A percentile compares a stretch with the other conserved stretches of the same genome.
Conservation (phyloP, 2,888 invertebrate genomes). For the Nemurella pictetii region DNA sequence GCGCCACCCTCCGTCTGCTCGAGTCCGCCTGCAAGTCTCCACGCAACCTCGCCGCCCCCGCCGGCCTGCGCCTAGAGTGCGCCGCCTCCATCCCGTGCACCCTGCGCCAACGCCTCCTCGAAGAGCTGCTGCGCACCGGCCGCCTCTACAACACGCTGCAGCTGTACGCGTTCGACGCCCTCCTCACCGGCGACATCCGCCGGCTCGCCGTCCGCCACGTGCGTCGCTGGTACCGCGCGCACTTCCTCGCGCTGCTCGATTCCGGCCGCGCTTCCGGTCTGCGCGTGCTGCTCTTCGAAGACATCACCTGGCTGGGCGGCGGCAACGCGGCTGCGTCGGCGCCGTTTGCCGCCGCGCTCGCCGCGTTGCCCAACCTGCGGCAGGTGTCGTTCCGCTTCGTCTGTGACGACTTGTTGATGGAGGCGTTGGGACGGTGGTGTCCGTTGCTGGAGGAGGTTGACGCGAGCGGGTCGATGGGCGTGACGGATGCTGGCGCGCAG, state of each 20-base stretch:
- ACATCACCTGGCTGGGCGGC: slow-evolving; percentile 39
- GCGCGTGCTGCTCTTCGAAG: slow-evolving; percentile 39
- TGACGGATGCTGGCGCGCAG: slow-evolving; percentile 40
- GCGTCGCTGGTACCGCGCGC: slow-evolving; percentile 38
- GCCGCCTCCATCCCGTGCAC: slow-evolving; percentile 35
- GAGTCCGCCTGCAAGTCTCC: slow-evolving; percentile 32
- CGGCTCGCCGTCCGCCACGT: slow-evolving; percentile 40
- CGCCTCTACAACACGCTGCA: slow-evolving; percentile 41
- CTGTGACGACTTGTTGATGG: slow-evolving; percentile 40
- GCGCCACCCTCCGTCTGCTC: slow-evolving; percentile 34
- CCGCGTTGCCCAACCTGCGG: slow-evolving; percentile 35
- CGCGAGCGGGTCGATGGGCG: slow-evolving; percentile 38
- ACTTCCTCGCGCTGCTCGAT: slow-evolving; percentile 38
- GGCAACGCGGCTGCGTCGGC: slow-evolving; percentile 30
- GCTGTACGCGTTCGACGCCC: slow-evolving; percentile 38
- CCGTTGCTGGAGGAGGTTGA: slow-evolving; percentile 40
- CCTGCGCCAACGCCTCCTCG: slow-evolving; percentile 40
- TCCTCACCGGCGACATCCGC: slow-evolving; percentile 39
- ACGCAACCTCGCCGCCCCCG: slow-evolving; percentile 1
- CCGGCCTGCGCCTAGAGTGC: slow-evolving; percentile 25
- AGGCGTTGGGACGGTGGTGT: slow-evolving; percentile 38
- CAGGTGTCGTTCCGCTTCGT: slow-evolving; percentile 41
- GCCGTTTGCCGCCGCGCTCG: slow-evolving; percentile 36
- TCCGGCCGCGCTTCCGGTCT: slow-evolving; percentile 39
- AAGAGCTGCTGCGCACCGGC: slow-evolving; percentile 37